Evolutionary conservation across 2,797 vertebrate species (phyloP).

Genomic region (Acridotheres tristis): DNA sequence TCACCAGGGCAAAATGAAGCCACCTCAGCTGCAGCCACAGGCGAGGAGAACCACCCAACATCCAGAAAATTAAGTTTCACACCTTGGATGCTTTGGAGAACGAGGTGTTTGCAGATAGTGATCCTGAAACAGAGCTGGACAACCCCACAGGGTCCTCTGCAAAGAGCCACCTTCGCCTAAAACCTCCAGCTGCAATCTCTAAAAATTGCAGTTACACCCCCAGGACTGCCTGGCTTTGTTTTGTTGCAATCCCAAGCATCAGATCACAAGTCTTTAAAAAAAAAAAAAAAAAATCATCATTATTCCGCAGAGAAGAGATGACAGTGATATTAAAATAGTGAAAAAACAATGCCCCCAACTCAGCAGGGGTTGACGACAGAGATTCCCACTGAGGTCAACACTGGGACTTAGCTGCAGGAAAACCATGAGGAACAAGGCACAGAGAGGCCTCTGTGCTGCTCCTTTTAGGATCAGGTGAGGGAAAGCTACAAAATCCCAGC

Average conservation of each 20-base stretch:
- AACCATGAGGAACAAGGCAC: not conserved
- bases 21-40: not conserved
- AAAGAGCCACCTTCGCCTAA: not conserved
- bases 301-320: not conserved
- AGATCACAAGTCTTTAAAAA: not conserved
- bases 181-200: not conserved
- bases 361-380: not conserved
- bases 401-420: not conserved
- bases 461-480: not conserved
- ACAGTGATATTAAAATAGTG: not conserved
- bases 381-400: not conserved
- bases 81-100: not conserved
- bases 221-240: not conserved
- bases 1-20: not conserved
- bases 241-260: not conserved
- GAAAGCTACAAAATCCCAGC: not conserved
- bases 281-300: no score
- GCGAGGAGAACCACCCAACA: not conserved
- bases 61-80: not conserved
- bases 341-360: not conserved
- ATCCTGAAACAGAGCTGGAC: not conserved
- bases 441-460: rapidly evolving
- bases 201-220: not conserved
- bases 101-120: not conserved
- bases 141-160: not conserved